These are phyloP conservation scores for Drosophila prosaltans DNA, from an alignment of 1,140 invertebrate genomes.

Conservation along the genomic window DNA sequence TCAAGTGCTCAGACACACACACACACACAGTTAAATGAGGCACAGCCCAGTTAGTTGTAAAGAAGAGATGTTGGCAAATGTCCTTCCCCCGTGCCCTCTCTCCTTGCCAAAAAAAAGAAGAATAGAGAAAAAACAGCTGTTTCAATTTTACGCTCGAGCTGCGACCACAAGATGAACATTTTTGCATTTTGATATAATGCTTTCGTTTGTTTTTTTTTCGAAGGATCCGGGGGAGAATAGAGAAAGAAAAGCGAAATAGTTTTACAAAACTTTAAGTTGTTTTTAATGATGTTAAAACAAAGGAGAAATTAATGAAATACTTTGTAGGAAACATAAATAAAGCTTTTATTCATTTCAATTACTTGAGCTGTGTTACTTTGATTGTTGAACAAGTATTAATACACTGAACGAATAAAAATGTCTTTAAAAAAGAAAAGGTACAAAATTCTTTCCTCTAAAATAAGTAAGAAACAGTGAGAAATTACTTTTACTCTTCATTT, in stretches of 20 bases:
- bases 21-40: conserved; percentile 43
- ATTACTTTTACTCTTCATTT: too few relatives aligned
- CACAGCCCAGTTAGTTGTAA: conserved; percentile 27
- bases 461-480: too few relatives aligned
- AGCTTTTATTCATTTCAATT: not conserved
- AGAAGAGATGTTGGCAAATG: conserved; percentile 1
- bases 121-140: conserved; percentile 53
- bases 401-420: not conserved
- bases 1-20: conserved; percentile 37
- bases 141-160: conserved; percentile 64
- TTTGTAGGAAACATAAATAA: not conserved
- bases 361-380: not conserved
- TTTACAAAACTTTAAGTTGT: conserved; percentile 2
- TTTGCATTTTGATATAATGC: conserved; percentile 27
- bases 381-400: not conserved
- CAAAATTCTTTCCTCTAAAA: too few relatives aligned
- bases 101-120: not conserved
- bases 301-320: not conserved
- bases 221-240: too few relatives aligned
- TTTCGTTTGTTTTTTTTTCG: conserved; percentile 1
- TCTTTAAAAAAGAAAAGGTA: not conserved
- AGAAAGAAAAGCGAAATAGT: conserved; percentile 2
- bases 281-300: conserved; percentile 11
- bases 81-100: not conserved
- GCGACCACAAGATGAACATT: conserved; percentile 33